Percentiles rank a stretch among this genome's conserved stretches.
These are phyloP conservation scores for Andrena bucephala DNA, from an alignment of 2,888 invertebrate species.

Conservation along the genomic window DNA sequence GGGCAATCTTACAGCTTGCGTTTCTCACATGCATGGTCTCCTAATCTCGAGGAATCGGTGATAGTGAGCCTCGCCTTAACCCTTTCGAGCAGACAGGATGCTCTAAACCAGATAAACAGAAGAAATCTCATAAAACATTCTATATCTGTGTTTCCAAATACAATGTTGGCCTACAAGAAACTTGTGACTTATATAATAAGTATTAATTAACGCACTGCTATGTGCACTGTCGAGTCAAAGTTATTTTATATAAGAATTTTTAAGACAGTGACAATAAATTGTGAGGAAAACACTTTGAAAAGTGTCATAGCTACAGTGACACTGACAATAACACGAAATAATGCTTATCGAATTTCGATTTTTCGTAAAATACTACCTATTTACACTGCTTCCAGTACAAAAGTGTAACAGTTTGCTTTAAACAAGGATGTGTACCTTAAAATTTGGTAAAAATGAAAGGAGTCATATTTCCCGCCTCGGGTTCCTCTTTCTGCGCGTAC, in stretches of 20 bases:
- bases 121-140: no score
- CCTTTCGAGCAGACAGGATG: conserved; percentile 4
- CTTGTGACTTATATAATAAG: no score
- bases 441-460: not conserved
- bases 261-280: no score
- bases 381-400: not conserved
- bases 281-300: no score
- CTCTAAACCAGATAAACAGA: not conserved
- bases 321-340: no score
- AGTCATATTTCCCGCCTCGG: not conserved
- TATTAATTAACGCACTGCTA: no score
- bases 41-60: conserved; percentile 27
- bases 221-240: no score
- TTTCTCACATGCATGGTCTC: conserved; percentile 19
- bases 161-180: not conserved
- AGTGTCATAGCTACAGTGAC: no score
- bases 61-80: conserved; percentile 51
- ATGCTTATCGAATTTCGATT: no score
- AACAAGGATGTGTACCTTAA: not conserved
- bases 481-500: not conserved
- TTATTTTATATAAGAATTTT: no score
- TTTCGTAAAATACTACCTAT: no score
- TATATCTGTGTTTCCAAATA: not conserved
- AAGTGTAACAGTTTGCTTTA: not conserved
- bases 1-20: not conserved